These are phyloP conservation scores for Accipiter virgatus DNA, from an alignment of 2,113 vertebrate species.

Conservation along the genomic window DNA sequence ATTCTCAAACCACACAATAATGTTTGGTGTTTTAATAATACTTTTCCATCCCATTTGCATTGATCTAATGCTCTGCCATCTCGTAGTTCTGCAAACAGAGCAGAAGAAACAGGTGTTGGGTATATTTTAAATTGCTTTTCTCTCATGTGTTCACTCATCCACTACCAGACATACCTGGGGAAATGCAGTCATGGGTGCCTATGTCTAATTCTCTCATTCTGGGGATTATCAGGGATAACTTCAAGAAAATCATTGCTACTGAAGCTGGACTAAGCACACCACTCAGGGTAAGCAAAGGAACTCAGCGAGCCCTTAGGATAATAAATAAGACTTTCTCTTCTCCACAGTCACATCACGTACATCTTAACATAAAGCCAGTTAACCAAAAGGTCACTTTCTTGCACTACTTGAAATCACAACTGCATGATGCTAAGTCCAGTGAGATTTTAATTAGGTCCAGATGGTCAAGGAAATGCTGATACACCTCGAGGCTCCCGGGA, in stretches of 20 bases:
- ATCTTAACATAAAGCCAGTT: neutral
- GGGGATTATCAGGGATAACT: neutral
- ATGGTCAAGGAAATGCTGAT: neutral
- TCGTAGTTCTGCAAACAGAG: neutral
- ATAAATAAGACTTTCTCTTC: neutral
- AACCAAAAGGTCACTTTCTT: neutral
- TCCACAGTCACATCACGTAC: neutral
- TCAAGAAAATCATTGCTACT: neutral
- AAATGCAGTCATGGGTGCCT: neutral
- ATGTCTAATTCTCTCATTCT: neutral
- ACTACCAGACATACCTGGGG: neutral
- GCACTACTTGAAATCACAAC: neutral
- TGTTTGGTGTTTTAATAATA: neutral
- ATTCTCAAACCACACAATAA: neutral
- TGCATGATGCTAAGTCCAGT: neutral
- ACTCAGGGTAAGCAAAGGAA: neutral
- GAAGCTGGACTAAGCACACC: neutral
- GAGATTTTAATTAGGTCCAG: neutral
- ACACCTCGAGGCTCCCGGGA: neutral
- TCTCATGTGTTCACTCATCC: neutral
- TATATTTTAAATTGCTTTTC: conserved; percentile 1
- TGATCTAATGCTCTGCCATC: neutral
- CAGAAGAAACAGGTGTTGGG: neutral
- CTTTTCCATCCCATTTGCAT: neutral
- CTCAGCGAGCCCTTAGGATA: neutral